Percentiles rank a stretch among this genome's conserved stretches.
These are phyloP conservation scores for Drosophila neutralis DNA, from an alignment of 2,888 invertebrate genomes.

Conservation along the genomic window DNA sequence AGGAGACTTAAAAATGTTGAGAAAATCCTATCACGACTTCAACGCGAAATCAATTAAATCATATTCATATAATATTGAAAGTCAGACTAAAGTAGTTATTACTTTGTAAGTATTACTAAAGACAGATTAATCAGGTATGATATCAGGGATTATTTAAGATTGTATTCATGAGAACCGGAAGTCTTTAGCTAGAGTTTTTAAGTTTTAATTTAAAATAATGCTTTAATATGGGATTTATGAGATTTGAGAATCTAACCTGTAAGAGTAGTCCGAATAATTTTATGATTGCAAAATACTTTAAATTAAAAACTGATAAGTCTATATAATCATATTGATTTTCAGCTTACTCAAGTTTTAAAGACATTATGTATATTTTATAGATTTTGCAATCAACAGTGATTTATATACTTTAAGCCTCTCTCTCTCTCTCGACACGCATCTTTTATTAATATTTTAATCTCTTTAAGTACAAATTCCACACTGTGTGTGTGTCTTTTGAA, in stretches of 20 bases:
- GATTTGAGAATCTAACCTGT: neutral
- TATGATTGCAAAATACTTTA: neutral
- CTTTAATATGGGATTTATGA: neutral
- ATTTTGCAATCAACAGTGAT: neutral
- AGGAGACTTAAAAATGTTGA: no score
- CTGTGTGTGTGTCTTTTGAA: neutral
- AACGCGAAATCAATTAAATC: neutral
- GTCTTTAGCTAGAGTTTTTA: neutral
- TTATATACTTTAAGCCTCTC: conserved; percentile 2
- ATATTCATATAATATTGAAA: neutral
- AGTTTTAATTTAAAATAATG: neutral
- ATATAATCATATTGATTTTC: neutral
- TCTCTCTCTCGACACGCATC: conserved; percentile 1
- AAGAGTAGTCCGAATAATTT: neutral
- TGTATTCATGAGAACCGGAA: neutral
- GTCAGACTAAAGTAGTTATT: neutral
- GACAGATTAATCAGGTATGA: neutral
- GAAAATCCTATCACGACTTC: neutral
- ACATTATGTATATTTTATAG: neutral
- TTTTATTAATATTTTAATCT: conserved; percentile 55
- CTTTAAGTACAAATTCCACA: conserved; percentile 68
- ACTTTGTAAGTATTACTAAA: neutral
- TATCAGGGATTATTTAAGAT: neutral
- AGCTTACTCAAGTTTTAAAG: neutral
- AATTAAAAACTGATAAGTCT: neutral